Percentiles rank a stretch among this genome's conserved stretches.
Evolutionary conservation across 2,797 vertebrate species (phyloP).

Genomic region (Falco peregrinus): DNA sequence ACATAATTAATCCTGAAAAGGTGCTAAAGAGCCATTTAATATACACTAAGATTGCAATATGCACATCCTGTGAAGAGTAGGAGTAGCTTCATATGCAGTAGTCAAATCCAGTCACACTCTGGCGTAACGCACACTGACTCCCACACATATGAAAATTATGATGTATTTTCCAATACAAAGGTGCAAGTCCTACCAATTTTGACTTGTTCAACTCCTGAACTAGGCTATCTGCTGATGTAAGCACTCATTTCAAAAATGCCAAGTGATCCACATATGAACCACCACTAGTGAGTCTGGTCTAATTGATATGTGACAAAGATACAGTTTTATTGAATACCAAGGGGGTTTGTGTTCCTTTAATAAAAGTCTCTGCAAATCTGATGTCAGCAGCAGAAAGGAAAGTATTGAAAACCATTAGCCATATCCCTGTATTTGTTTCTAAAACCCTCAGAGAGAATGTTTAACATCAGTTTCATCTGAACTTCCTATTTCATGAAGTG

Average conservation of each 20-base stretch:
- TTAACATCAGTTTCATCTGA: background rate
- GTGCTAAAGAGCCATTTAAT: background rate
- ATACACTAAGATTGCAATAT: background rate
- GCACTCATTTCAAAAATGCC: background rate
- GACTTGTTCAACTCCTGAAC: background rate
- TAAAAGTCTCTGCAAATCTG: background rate
- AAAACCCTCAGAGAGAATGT: background rate
- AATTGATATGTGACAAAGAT: rapidly evolving
- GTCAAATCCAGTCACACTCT: background rate
- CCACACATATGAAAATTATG: background rate
- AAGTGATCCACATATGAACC: background rate
- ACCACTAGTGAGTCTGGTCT: background rate
- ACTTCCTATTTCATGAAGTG: background rate
- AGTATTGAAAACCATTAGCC: background rate
- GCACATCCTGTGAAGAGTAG: background rate
- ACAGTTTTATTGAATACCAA: background rate
- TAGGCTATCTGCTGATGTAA: background rate
- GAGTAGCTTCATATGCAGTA: background rate
- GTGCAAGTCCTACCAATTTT: background rate
- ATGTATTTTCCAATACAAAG: background rate
- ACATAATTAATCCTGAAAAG: background rate
- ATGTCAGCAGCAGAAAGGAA: background rate
- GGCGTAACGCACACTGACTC: no score
- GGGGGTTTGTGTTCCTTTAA: background rate
- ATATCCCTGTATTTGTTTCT: background rate